These are phyloP conservation scores for Monopterus albus DNA, from an alignment of 2,113 vertebrate genomes.

Conservation along the genomic window DNA sequence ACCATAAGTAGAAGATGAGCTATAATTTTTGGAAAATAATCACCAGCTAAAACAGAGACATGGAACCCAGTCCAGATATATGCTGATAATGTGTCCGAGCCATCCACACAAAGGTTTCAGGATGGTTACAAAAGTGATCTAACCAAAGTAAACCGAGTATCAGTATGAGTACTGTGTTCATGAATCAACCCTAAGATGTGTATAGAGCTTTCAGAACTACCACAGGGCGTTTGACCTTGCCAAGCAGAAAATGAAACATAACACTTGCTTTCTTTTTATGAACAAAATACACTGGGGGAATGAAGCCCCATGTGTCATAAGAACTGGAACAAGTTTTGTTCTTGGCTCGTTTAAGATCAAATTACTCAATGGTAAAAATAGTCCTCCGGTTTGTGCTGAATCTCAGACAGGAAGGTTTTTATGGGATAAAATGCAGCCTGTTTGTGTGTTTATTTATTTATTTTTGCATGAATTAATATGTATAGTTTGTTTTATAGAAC, in stretches of 20 bases:
- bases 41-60: not conserved
- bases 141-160: conserved; percentile 4
- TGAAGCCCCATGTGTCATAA: not conserved
- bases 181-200: conserved; percentile 5
- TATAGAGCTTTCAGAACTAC: not conserved
- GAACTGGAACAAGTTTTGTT: not conserved
- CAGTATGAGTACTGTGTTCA: not conserved
- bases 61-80: not conserved
- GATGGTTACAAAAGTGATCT: not conserved
- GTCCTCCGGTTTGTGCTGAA: not conserved
- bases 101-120: not conserved
- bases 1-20: not conserved
- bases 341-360: not conserved
- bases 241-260: not conserved
- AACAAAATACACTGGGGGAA: not conserved
- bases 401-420: no score
- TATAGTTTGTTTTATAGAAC: no score
- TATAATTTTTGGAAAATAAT: conserved; percentile 7
- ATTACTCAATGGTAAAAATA: not conserved
- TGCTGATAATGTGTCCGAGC: no score
- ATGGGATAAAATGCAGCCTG: no score
- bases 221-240: conserved; percentile 4
- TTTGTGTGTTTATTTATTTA: no score
- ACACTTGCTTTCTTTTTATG: not conserved
- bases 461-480: no score